Percentiles rank a stretch among this genome's conserved stretches.
Evolutionary conservation across 2,888 invertebrate genomes (phyloP).

Genomic region (Euzophera pinguis): DNA sequence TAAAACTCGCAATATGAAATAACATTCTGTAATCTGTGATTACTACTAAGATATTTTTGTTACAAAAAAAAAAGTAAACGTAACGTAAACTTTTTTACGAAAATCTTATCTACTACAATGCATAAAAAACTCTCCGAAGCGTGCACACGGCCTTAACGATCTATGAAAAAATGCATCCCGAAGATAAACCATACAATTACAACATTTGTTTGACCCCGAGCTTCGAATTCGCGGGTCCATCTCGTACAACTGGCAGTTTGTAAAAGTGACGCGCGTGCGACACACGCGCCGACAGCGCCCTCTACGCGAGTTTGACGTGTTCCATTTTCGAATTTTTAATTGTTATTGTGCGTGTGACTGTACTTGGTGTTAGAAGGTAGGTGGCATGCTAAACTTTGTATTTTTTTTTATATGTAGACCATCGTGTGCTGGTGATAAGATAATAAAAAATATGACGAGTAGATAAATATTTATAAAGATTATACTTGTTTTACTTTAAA

Average conservation of each 20-base stretch:
- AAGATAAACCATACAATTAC: not conserved
- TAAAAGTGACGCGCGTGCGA: conserved; percentile 16
- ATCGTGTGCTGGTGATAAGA: no score
- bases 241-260: conserved; percentile 15
- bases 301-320: conserved; percentile 9
- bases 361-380: conserved; percentile 16
- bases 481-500: no score
- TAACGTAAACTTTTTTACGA: not conserved
- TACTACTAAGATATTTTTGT: no score
- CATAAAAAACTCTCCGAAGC: conserved; percentile 25
- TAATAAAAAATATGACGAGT: no score
- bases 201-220: conserved; percentile 21
- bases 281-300: conserved; percentile 18
- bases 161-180: conserved; percentile 9
- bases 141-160: not conserved
- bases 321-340: conserved; percentile 15
- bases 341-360: conserved; percentile 15
- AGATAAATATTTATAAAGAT: no score
- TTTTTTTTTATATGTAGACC: no score
- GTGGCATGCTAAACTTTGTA: not conserved
- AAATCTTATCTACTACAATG: not conserved
- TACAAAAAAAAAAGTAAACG: not conserved
- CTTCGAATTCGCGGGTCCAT: conserved; percentile 18
- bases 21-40: no score
- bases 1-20: no score